Percentiles rank a stretch among this genome's conserved stretches.
These are phyloP conservation scores for Chrysopilus asiliformis DNA, from an alignment of 2,888 invertebrate species.

Conservation along the genomic window DNA sequence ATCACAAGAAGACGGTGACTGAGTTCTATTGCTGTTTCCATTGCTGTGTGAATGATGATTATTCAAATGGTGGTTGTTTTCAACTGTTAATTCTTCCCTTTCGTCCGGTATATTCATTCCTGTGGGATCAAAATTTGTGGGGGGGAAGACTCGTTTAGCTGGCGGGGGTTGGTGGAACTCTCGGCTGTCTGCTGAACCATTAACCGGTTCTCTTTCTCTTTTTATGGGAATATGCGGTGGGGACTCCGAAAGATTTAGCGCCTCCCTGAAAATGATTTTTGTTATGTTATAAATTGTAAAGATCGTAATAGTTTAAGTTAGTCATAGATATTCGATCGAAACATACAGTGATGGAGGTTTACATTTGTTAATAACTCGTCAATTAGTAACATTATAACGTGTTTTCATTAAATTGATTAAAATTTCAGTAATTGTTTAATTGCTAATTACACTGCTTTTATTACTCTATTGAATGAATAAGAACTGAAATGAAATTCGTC, in stretches of 20 bases:
- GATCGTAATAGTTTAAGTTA: too few species aligned
- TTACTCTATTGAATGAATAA: too few species aligned
- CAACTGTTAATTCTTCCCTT: constrained; percentile 5
- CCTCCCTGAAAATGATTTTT: constrained; percentile 48
- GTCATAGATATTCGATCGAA: too few species aligned
- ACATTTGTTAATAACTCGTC: too few species aligned
- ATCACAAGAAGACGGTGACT: neutral
- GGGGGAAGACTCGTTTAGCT: constrained; percentile 39
- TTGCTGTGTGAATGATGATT: constrained; percentile 11
- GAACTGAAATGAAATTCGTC: too few species aligned
- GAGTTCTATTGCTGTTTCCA: constrained; percentile 8
- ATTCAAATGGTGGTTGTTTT: constrained; percentile 6
- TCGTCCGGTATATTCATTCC: constrained; percentile 6
- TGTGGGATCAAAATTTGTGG: constrained; percentile 3
- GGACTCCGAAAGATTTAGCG: constrained; percentile 65
- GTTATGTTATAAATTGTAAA: too few species aligned
- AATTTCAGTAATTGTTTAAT: too few species aligned
- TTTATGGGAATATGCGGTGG: constrained; percentile 39
- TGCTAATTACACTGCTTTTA: too few species aligned
- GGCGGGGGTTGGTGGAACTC: constrained; percentile 45
- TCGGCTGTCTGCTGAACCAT: constrained; percentile 15
- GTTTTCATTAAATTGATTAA: too few species aligned
- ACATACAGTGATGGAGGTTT: too few species aligned
- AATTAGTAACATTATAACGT: too few species aligned
- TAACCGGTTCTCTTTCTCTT: constrained; percentile 39